Percentiles rank a stretch among this genome's conserved stretches.
Evolutionary conservation across 2,888 invertebrate genomes (phyloP).

Genomic region (Kuschelorhynchus macadamiae): DNA sequence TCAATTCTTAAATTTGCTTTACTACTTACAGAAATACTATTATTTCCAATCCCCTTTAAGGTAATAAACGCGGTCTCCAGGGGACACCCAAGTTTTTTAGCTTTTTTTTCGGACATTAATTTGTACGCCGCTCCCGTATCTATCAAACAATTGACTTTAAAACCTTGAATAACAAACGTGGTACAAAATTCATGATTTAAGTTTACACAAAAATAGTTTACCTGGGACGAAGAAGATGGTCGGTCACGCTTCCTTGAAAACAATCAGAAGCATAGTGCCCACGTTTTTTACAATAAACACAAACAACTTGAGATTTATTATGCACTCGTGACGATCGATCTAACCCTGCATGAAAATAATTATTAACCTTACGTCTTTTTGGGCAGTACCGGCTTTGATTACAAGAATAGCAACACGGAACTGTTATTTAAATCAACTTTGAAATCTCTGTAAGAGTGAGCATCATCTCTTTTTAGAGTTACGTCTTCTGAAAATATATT

Average conservation of each 20-base stretch:
- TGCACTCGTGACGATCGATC: background rate
- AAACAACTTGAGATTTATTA: background rate
- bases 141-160: background rate
- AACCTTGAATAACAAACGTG: background rate
- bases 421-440: too few relatives aligned
- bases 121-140: background rate
- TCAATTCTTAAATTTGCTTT: background rate
- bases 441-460: too few relatives aligned
- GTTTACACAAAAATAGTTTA: slow-evolving; percentile 22
- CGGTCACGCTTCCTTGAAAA: background rate
- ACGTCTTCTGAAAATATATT: too few relatives aligned
- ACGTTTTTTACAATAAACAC: background rate
- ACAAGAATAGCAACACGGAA: too few relatives aligned
- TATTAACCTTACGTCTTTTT: too few relatives aligned
- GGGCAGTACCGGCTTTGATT: too few relatives aligned
- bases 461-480: too few relatives aligned
- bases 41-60: background rate
- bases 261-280: background rate
- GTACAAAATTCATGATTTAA: slow-evolving; percentile 27
- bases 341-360: background rate
- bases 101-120: background rate
- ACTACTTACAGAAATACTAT: background rate
- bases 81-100: background rate
- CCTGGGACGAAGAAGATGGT: background rate
- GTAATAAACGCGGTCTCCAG: background rate